A percentile compares a stretch with the other conserved stretches of the same genome.
phyloP scores from a whole-genome alignment of 1,140 invertebrate species.

The Glossosoma conforme region DNA sequence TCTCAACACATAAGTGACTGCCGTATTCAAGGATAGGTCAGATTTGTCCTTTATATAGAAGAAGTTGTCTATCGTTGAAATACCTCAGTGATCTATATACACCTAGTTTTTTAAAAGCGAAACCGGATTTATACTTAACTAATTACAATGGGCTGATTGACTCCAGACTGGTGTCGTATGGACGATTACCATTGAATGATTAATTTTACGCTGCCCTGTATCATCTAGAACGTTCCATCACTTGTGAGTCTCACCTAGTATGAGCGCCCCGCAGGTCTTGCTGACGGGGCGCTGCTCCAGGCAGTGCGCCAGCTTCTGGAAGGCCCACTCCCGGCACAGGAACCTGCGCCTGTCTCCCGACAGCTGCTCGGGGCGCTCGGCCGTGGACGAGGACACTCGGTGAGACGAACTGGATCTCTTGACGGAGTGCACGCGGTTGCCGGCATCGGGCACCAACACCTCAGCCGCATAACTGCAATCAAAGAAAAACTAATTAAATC shows the following conservation, averaged over 20 bases:
- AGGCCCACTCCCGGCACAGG: slow-evolving; percentile 83
- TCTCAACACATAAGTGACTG: too few relatives aligned
- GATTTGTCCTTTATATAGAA: too few relatives aligned
- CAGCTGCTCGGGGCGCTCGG: slow-evolving; percentile 33
- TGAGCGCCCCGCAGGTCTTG: slow-evolving; percentile 74
- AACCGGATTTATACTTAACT: too few relatives aligned
- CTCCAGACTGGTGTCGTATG: too few relatives aligned
- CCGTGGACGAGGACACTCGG: slow-evolving; percentile 36
- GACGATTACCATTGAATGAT: too few relatives aligned
- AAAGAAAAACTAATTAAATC: too few relatives aligned
- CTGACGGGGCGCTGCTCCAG: slow-evolving; percentile 75
- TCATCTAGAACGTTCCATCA: background rate
- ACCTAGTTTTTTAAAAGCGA: too few relatives aligned
- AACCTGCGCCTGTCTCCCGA: slow-evolving; percentile 40
- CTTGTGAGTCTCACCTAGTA: slow-evolving; percentile 54
- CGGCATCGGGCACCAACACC: slow-evolving; percentile 32
- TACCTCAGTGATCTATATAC: too few relatives aligned
- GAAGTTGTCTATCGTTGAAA: too few relatives aligned
- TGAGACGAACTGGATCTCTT: slow-evolving; percentile 44
- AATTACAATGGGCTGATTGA: too few relatives aligned
- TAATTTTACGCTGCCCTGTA: too few relatives aligned
- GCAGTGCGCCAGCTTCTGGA: slow-evolving; percentile 88
- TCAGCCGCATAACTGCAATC: slow-evolving; percentile 15
- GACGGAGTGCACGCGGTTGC: slow-evolving; percentile 37
- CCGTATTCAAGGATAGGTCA: too few relatives aligned